Evolutionary conservation across 2,888 invertebrate species (phyloP).

Genomic region (Ennomos erosarius): DNA sequence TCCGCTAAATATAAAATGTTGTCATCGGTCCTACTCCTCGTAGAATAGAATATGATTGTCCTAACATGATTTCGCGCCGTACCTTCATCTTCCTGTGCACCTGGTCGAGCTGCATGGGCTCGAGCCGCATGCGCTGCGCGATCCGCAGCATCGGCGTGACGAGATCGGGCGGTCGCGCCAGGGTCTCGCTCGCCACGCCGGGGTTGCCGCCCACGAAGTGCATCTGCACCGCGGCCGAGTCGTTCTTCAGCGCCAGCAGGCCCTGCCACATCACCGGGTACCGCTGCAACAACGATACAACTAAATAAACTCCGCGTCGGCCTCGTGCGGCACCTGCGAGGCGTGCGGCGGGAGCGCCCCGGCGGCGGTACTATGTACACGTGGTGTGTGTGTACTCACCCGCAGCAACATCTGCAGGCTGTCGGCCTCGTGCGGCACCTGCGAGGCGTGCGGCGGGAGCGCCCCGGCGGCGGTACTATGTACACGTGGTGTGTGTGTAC

Average conservation of each 20-base stretch:
- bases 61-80: too few relatives aligned
- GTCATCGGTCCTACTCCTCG: too few relatives aligned
- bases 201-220: constrained; percentile 98
- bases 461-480: constrained; percentile 24
- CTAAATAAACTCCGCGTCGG: too few relatives aligned
- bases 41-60: too few relatives aligned
- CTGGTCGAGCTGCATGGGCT: constrained; percentile 97
- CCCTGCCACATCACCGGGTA: constrained; percentile 99
- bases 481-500: constrained; percentile 36
- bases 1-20: too few relatives aligned
- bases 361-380: too few relatives aligned
- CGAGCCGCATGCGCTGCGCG: constrained; percentile 98
- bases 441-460: constrained; percentile 86
- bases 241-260: constrained; percentile 96
- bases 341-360: too few relatives aligned
- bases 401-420: constrained; percentile 91
- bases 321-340: too few relatives aligned
- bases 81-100: constrained; percentile 98
- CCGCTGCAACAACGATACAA: constrained; percentile 82
- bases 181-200: constrained; percentile 93
- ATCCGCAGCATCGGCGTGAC: constrained; percentile 95
- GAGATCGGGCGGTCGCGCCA: constrained; percentile 94
- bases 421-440: constrained; percentile 93
- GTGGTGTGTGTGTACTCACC: constrained; percentile 68
- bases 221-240: constrained; percentile 99